Percentiles rank a stretch among this genome's conserved stretches.
These are phyloP conservation scores for Callyntrura guangdongensis DNA, from an alignment of 2,888 invertebrate species.

Conservation along the genomic window DNA sequence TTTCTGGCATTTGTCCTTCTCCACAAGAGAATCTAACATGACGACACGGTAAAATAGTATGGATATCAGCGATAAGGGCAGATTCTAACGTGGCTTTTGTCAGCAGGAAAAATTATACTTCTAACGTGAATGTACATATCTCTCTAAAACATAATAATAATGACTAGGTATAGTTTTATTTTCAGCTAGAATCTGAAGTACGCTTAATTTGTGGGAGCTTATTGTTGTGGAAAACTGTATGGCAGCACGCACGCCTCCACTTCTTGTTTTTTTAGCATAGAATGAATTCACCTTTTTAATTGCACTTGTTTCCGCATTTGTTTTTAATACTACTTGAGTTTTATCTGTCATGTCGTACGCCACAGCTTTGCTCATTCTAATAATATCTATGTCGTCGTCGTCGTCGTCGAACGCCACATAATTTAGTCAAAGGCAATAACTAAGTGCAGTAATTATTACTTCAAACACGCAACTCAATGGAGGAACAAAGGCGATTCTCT, in stretches of 20 bases:
- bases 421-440: constrained; percentile 5
- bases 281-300: constrained; percentile 48
- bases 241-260: constrained; percentile 43
- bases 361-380: constrained; percentile 10
- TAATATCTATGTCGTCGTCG: constrained; percentile 15
- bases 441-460: constrained; percentile 17
- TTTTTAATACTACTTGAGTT: constrained; percentile 40
- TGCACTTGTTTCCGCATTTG: constrained; percentile 49
- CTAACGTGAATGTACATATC: not conserved
- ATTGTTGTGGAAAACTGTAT: constrained; percentile 44
- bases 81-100: not conserved
- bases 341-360: constrained; percentile 37
- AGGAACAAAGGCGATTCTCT: not conserved
- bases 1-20: not conserved
- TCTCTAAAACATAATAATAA: not conserved
- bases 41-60: not conserved
- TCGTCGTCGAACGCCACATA: not conserved
- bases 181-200: constrained; percentile 43
- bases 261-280: constrained; percentile 26
- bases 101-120: constrained; percentile 12
- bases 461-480: not conserved
- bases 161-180: not conserved
- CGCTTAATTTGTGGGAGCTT: constrained; percentile 55
- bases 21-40: not conserved
- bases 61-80: not conserved